A percentile compares a stretch with the other conserved stretches of the same genome.
phyloP scores from a whole-genome alignment of 2,888 invertebrate species.

The Aphidoletes aphidimyza region DNA sequence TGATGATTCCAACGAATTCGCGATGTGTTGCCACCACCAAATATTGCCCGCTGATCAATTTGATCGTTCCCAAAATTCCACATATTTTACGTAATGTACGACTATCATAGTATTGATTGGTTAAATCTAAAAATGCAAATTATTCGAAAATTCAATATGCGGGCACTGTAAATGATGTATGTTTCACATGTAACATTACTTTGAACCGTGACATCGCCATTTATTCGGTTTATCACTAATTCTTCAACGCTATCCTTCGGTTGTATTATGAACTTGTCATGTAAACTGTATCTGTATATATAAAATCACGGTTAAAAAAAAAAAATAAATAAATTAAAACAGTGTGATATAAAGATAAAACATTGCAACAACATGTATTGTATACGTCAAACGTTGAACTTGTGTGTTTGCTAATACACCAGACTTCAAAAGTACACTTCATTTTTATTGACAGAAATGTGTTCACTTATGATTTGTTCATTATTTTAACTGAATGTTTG shows the following conservation, averaged over 20 bases:
- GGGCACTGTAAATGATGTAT: background rate
- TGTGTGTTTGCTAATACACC: too few relatives aligned
- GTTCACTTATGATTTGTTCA: too few relatives aligned
- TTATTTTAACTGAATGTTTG: constrained; percentile 54
- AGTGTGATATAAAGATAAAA: background rate
- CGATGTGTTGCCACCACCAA: constrained; percentile 89
- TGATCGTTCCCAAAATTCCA: constrained; percentile 88
- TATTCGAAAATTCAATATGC: background rate
- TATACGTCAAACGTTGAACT: background rate
- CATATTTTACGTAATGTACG: constrained; percentile 78
- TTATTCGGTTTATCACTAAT: constrained; percentile 85
- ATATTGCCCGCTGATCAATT: constrained; percentile 86
- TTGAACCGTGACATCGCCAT: constrained; percentile 77
- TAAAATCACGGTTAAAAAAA: constrained; percentile 55
- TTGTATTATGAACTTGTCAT: constrained; percentile 89
- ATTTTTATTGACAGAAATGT: constrained; percentile 61
- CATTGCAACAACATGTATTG: background rate
- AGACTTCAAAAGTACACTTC: too few relatives aligned
- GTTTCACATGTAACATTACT: too few relatives aligned
- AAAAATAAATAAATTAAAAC: constrained; percentile 53
- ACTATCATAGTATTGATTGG: constrained; percentile 8
- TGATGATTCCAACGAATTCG: constrained; percentile 80
- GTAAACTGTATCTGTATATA: constrained; percentile 78
- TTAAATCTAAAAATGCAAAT: background rate
- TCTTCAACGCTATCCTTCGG: constrained; percentile 80